phyloP scores from a whole-genome alignment of 64 coral and sea anemone species.

The Pocillopora damicornis region DNA sequence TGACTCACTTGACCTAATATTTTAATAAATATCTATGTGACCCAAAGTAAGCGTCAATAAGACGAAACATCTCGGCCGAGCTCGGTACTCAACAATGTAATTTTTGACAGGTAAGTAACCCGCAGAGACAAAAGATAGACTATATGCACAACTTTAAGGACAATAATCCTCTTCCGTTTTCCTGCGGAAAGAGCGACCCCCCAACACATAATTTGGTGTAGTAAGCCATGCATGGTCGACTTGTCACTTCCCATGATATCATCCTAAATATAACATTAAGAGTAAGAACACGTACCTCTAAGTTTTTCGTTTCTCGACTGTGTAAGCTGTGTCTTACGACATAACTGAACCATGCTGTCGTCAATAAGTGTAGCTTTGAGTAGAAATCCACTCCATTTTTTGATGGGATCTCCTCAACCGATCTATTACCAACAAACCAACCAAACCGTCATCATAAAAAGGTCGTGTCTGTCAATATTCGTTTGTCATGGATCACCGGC shows the following conservation, averaged over 20 bases:
- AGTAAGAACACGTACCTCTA: not conserved
- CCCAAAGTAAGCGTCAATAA: not conserved
- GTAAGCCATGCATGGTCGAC: not conserved
- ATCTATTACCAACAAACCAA: not conserved
- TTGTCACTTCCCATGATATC: not conserved
- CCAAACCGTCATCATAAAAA: not conserved
- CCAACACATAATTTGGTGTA: conserved; percentile 4
- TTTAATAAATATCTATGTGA: conserved; percentile 18
- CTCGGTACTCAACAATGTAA: not conserved
- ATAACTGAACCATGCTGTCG: conserved; percentile 5
- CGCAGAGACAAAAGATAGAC: not conserved
- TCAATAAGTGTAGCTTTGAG: not conserved
- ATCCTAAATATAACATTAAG: too few species aligned
- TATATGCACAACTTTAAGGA: not conserved
- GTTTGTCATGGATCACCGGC: not conserved
- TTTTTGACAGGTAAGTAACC: not conserved
- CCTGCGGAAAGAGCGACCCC: not conserved
- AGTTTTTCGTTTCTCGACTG: not conserved
- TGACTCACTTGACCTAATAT: conserved; percentile 30
- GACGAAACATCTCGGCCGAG: not conserved
- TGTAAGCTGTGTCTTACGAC: not conserved
- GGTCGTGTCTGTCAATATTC: not conserved
- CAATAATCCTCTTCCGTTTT: conserved; percentile 11
- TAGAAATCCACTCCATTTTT: not conserved
- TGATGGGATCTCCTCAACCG: not conserved